A percentile compares a stretch with the other conserved stretches of the same genome.
Evolutionary conservation across 2,888 invertebrate genomes (phyloP).

Genomic region (Phengaris arion): DNA sequence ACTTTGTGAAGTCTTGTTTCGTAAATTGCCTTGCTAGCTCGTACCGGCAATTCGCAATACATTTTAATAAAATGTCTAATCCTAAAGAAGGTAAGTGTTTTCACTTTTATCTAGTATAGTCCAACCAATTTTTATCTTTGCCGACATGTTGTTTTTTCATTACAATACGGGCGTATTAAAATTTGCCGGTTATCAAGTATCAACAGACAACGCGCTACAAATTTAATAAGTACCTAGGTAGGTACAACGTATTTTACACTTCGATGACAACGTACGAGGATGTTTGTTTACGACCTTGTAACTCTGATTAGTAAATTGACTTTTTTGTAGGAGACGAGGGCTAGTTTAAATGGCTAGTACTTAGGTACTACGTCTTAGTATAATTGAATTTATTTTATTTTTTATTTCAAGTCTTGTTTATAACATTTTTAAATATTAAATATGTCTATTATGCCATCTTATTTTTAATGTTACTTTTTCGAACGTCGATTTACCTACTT

Average conservation of each 20-base stretch:
- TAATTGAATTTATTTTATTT: too few species aligned
- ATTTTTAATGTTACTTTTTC: neutral
- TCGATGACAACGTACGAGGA: neutral
- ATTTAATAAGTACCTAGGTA: too few species aligned
- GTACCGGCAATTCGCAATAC: slow-evolving; percentile 40
- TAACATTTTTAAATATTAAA: too few species aligned
- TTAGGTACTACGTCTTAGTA: too few species aligned
- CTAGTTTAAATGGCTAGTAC: too few species aligned
- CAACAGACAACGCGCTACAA: neutral
- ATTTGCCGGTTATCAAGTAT: neutral
- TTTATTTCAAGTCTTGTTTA: too few species aligned
- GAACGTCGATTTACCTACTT: neutral
- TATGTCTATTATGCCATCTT: too few species aligned
- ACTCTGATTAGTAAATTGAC: neutral
- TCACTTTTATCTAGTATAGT: slow-evolving; percentile 36
- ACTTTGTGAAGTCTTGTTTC: slow-evolving; percentile 71
- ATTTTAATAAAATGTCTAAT: slow-evolving; percentile 56
- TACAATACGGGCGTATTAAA: neutral
- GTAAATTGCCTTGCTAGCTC: slow-evolving; percentile 49
- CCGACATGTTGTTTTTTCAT: neutral
- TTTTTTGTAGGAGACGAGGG: neutral
- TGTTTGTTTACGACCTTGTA: slow-evolving; percentile 34
- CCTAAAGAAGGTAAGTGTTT: slow-evolving; percentile 69
- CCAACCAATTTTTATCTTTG: slow-evolving; percentile 38
- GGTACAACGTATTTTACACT: neutral